phyloP scores from a whole-genome alignment of 2,797 vertebrate species.

The Molossus alvarezi region DNA sequence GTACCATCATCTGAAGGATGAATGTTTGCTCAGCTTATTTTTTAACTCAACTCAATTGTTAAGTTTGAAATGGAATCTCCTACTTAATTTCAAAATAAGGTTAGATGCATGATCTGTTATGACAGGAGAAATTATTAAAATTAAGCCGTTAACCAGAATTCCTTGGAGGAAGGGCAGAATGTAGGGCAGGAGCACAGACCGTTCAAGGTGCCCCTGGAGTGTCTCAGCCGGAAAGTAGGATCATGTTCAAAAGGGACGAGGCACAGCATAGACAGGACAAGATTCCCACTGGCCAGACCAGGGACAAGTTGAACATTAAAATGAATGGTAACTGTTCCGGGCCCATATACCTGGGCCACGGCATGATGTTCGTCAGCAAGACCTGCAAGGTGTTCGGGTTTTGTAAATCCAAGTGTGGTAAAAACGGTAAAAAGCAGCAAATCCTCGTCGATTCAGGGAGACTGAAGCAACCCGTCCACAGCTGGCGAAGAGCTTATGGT shows the following conservation, averaged over 20 bases:
- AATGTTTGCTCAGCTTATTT: background rate
- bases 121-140: background rate
- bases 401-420: too few species aligned
- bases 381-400: too few species aligned
- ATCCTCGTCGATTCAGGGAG: too few species aligned
- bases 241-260: background rate
- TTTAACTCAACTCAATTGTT: background rate
- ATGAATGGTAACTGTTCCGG: background rate
- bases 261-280: background rate
- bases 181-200: background rate
- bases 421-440: too few species aligned
- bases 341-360: too few species aligned
- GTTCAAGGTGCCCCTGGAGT: background rate
- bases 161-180: background rate
- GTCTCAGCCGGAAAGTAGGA: background rate
- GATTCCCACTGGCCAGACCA: background rate
- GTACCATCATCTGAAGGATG: background rate
- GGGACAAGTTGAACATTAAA: background rate
- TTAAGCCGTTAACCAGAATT: background rate
- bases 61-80: background rate
- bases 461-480: too few species aligned
- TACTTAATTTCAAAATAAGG: constrained; percentile 20
- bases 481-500: too few species aligned
- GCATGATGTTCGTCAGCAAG: too few species aligned
- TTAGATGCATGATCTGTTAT: background rate